Base-by-base conservation (phyloP, 2,888 invertebrate genomes). In the Geotrupes spiniger region DNA sequence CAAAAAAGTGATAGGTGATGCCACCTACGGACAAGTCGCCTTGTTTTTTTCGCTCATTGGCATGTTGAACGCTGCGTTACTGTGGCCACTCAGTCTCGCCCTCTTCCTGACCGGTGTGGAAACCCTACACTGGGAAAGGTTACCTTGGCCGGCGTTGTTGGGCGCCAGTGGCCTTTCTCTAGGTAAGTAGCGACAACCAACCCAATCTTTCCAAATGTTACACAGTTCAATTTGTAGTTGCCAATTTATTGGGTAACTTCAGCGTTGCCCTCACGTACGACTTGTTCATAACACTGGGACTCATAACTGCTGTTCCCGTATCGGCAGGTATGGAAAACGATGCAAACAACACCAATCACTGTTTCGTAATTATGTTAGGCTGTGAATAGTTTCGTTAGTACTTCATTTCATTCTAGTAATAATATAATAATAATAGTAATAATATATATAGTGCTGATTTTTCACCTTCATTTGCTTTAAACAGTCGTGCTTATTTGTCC, bases 261-360 rank as follows among this genome's bases (percentile, higher is more conserved):
- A 94, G 95, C 61, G 87, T 93, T 61, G 87, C 92, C 52, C 81
- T 94, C 58, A 94, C 96, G 4, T 94, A 94, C 75, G 94, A 94
- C 70, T 82, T 95, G 66, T 95, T 96, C 76, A 92, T 96, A 53
- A 95, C 94, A 10, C 80, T 96, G 62, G 94, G 95, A 59, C 82
- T 96, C 62, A 91, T 96, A 60, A 89, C 93, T 42, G 92, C 95
- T 49, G 92, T 96, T 59, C 95, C 95, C 42, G 87, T 94, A 46
- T 95, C 94, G 52, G 94, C 93, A 74, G 92, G 95, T 95, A 78
- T 76, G 73, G 39, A 16, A 17, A 38, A 12, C 11, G 2, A 38
- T 38, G 11, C 10, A 4, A 15, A 33, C 2, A 33, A 14, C 2
- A 14, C 2, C 11, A 21, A 21, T 21, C 3, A 21, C 21, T n/a